Conservation (phyloP, 2,113 vertebrate genomes). For the Limanda limanda region DNA sequence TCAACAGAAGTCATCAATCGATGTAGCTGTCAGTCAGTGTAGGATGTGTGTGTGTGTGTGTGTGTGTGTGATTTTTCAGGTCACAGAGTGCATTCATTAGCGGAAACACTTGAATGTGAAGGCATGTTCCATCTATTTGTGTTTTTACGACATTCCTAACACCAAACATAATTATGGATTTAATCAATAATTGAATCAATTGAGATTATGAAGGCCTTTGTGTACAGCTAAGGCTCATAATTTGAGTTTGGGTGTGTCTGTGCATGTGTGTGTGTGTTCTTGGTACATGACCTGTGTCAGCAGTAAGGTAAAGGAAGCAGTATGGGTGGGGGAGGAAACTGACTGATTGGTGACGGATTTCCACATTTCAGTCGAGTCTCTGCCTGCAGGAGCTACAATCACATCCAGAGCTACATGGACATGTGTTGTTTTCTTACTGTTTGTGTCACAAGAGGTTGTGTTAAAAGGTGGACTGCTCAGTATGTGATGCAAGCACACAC, state of each 20-base stretch:
- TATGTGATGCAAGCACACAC: constrained; percentile 4
- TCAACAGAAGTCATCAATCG: constrained; percentile 15
- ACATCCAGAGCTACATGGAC: background rate
- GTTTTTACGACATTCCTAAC: background rate
- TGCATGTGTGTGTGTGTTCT: constrained; percentile 23
- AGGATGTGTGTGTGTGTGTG: background rate
- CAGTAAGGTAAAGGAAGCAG: constrained; percentile 21
- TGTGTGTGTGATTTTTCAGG: constrained; percentile 17
- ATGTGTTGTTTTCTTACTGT: background rate
- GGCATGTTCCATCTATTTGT: background rate
- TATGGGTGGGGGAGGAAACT: constrained; percentile 28
- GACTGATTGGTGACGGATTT: constrained; percentile 13
- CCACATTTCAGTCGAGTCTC: background rate
- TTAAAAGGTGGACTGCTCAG: constrained; percentile 13
- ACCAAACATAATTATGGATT: background rate
- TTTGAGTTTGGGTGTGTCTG: background rate
- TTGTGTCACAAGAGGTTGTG: constrained; percentile 4
- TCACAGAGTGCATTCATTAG: constrained; percentile 4
- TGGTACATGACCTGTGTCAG: constrained; percentile 45
- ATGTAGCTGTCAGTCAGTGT: constrained; percentile 4
- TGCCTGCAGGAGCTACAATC: background rate
- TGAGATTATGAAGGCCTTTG: background rate
- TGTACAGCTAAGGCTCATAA: background rate
- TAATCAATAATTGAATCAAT: background rate
- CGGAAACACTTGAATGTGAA: constrained; percentile 10